These are phyloP conservation scores for Drosophila rhopaloa DNA, from an alignment of 1,140 invertebrate genomes.

Conservation along the genomic window DNA sequence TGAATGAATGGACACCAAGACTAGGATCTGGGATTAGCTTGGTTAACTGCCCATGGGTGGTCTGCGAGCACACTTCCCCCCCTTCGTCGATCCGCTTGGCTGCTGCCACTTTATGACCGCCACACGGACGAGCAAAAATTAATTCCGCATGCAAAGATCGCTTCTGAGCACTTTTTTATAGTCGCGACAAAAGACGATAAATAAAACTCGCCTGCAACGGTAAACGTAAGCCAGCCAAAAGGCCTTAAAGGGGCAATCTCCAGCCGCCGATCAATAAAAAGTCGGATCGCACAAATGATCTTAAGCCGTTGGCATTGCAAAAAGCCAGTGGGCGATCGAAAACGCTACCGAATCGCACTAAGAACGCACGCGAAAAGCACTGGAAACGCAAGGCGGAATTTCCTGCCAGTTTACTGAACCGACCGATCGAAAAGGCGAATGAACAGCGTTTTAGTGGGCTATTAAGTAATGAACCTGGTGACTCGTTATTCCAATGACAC, in stretches of 20 bases:
- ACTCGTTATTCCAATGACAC: conserved; percentile 46
- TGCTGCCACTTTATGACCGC: conserved; percentile 24
- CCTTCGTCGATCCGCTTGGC: background rate
- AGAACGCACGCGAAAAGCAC: conserved; percentile 36
- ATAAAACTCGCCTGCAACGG: conserved; percentile 28
- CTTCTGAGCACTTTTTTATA: conserved; percentile 40
- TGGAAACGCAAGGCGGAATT: conserved; percentile 19
- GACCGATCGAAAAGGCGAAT: conserved; percentile 11
- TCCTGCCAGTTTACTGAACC: conserved; percentile 28
- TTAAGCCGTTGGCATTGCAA: conserved; percentile 27
- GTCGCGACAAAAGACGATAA: conserved; percentile 36
- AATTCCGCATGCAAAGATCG: conserved; percentile 45
- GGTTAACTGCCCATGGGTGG: conserved; percentile 27
- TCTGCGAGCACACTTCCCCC: background rate
- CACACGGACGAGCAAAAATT: conserved; percentile 18
- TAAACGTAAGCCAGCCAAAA: conserved; percentile 43
- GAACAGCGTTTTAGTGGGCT: conserved; percentile 29
- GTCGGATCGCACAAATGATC: conserved; percentile 39
- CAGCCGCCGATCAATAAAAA: conserved; percentile 47
- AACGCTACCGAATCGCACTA: conserved; percentile 34
- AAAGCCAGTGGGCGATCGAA: conserved; percentile 44
- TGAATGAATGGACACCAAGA: conserved; percentile 2
- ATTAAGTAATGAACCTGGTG: conserved; percentile 38
- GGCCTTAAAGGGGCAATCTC: conserved; percentile 47
- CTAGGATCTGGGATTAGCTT: conserved; percentile 28